phyloP scores from a whole-genome alignment of 1,140 invertebrate genomes.

The Drosophila rufa region DNA sequence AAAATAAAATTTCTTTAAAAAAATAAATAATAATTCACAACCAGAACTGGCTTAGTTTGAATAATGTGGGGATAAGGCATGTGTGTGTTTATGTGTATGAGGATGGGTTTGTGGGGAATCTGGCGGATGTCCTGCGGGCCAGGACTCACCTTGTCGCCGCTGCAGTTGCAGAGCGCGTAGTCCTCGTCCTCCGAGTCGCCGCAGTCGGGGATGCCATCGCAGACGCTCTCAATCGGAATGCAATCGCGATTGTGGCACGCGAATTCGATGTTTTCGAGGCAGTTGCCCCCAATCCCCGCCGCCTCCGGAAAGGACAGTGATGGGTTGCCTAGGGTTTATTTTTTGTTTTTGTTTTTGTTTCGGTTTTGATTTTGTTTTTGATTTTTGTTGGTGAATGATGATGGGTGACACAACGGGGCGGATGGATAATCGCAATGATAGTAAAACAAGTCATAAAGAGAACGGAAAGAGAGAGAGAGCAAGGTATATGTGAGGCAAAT shows the following conservation, averaged over 20 bases:
- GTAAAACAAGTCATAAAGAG: conserved; percentile 48
- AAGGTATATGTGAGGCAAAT: conserved; percentile 45
- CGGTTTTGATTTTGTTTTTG: conserved; percentile 15
- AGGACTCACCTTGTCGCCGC: conserved; percentile 84
- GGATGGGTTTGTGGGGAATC: background rate
- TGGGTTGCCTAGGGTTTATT: conserved; percentile 59
- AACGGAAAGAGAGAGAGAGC: conserved; percentile 44
- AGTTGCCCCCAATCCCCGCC: conserved; percentile 47
- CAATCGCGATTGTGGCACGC: conserved; percentile 86
- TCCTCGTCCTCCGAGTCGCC: conserved; percentile 92
- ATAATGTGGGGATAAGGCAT: background rate
- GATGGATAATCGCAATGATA: conserved; percentile 58
- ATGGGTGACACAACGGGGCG: conserved; percentile 64
- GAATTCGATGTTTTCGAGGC: conserved; percentile 85
- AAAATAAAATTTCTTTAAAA: no score
- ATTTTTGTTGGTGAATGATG: conserved; percentile 41
- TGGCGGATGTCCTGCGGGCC: conserved; percentile 11
- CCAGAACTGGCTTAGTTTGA: background rate
- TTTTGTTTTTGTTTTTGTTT: conserved; percentile 19
- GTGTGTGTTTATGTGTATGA: background rate
- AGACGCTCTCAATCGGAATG: conserved; percentile 87
- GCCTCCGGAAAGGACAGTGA: conserved; percentile 30
- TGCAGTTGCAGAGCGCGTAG: conserved; percentile 82
- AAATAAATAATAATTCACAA: no score
- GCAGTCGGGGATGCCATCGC: conserved; percentile 94